Evolutionary conservation across 2,888 invertebrate genomes (phyloP), one percentile per base, ranked within the genome.

Genomic region (Disparrhopalites patrizii): DNA sequence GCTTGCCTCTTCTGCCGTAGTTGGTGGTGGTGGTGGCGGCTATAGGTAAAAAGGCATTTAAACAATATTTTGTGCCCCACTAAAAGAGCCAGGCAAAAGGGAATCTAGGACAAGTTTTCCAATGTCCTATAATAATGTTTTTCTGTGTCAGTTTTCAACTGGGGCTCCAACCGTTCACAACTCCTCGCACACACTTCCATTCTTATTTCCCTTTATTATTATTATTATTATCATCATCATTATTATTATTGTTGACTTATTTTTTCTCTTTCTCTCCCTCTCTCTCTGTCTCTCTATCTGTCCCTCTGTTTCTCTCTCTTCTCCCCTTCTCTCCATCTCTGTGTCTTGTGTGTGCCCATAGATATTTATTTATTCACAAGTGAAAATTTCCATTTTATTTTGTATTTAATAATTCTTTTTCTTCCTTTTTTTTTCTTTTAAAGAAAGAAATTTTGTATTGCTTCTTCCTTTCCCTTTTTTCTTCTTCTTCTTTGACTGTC

Each of bases 121-220:
- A 58, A 65, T 65, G 65, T 65, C 65, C 65, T 57, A 58, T 65
- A 65, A 65, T 65, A 58, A 65, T 65, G 65, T 65, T 65, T 65
- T 74, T 73, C 72, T 74, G 72, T 74, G 74, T 74, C 74, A 74
- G 74, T 74, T 73, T 72, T 72, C 72, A 72, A 71, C 72, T 73
- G 71, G 71, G 74, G 70, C 70, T 71, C 58, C 68, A 58, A 62
- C 71, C 68, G 71, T 70, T 68, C 69, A 67, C 71, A 69, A n/a
- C n/a, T 68, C 62, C 60, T 67, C 43, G 23, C 64, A 64, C 60
- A 60, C 50, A 47, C 43, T 54, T 54, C 54, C n/a, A 47, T 47
- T 47, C 47, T 47, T 47, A 47, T 47, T 47, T 47, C 25, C 47
- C 25, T 47, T 23, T 47, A n/a, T n/a, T n/a, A n/a, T n/a, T n/a